A percentile compares a stretch with the other conserved stretches of the same genome.
Conservation (phyloP, 1,140 invertebrate genomes). For the Andricus grossulariae region DNA sequence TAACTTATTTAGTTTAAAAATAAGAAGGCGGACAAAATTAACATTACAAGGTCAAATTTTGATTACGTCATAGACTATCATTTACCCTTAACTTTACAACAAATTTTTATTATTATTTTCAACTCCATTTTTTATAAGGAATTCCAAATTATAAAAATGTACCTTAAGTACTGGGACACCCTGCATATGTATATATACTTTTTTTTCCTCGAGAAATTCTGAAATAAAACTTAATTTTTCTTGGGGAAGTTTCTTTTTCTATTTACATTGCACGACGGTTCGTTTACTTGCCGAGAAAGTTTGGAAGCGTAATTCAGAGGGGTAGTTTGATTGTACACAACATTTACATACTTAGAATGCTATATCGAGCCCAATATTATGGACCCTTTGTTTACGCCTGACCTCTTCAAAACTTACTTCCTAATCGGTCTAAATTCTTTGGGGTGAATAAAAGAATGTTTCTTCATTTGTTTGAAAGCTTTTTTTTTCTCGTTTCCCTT, state of each 20-base stretch:
- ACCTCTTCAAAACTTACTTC: background rate
- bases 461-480: too few species aligned
- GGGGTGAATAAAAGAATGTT: too few species aligned
- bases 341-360: constrained; percentile 1
- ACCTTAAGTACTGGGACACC: too few species aligned
- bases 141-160: too few species aligned
- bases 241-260: background rate
- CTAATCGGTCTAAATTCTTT: background rate
- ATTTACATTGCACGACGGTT: background rate
- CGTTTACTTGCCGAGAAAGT: background rate
- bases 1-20: too few species aligned
- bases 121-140: too few species aligned
- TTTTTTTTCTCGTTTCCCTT: too few species aligned
- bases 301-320: background rate
- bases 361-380: background rate
- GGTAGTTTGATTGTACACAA: background rate
- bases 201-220: background rate
- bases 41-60: too few species aligned
- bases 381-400: background rate
- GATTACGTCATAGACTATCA: too few species aligned
- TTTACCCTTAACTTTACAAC: too few species aligned
- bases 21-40: too few species aligned
- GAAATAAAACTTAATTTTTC: background rate
- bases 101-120: too few species aligned
- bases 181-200: background rate